Evolutionary conservation across 2,888 invertebrate genomes (phyloP).

Genomic region (Trichopoda pennipes): DNA sequence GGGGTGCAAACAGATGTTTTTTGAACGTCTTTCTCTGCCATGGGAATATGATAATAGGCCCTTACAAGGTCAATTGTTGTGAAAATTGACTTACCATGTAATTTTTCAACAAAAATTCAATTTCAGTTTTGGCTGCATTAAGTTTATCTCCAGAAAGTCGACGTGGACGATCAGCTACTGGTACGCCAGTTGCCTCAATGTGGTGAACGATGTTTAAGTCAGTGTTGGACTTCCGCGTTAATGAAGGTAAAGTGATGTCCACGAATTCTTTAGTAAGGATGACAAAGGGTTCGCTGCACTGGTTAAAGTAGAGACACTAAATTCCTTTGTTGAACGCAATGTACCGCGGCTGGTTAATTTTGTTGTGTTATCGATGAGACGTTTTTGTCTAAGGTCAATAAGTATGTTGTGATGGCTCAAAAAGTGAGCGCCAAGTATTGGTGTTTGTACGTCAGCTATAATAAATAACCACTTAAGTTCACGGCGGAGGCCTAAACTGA

Average conservation of each 20-base stretch:
- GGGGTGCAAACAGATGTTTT: no score
- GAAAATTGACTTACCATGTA: constrained; percentile 43
- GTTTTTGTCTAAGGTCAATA: constrained; percentile 53
- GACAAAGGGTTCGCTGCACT: constrained; percentile 17
- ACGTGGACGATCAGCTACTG: constrained; percentile 43
- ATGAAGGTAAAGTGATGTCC: constrained; percentile 43
- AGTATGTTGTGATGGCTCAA: constrained; percentile 45
- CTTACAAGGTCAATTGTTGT: constrained; percentile 57
- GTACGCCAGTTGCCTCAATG: constrained; percentile 49
- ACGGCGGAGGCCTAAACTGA: constrained; percentile 65
- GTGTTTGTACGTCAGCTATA: constrained; percentile 63
- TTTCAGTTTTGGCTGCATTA: constrained; percentile 38
- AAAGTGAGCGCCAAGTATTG: constrained; percentile 68
- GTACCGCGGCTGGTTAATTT: constrained; percentile 18
- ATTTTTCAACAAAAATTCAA: constrained; percentile 21
- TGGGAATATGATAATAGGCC: no score
- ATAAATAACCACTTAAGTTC: constrained; percentile 69
- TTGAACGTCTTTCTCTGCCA: no score
- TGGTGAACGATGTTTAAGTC: constrained; percentile 23
- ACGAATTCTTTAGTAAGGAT: constrained; percentile 35
- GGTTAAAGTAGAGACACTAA: constrained; percentile 39
- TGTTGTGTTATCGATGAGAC: constrained; percentile 47
- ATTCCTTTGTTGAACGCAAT: constrained; percentile 30
- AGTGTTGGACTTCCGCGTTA: constrained; percentile 14
- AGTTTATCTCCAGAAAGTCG: constrained; percentile 51